Base-by-base conservation (phyloP, 2,113 vertebrate species). In the Sclerurus mexicanus region DNA sequence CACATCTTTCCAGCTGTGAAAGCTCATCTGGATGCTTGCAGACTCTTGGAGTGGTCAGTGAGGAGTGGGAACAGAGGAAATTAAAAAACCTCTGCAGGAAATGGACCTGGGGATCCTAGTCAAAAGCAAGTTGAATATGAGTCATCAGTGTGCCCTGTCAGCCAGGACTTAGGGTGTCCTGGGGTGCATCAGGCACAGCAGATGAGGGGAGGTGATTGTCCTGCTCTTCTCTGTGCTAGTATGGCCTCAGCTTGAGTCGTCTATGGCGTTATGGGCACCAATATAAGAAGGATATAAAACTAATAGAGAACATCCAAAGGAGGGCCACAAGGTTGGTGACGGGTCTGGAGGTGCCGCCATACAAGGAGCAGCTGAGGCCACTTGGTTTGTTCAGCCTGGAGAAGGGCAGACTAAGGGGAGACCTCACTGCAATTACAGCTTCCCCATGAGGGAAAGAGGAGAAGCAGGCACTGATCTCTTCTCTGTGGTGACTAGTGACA, bases 41-140 rank as follows among this genome's bases (percentile, higher is more conserved):
- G 27, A 28, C 3, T 81, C 12, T n/a, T 14, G 11, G 9, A 53
- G 14, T 12, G 3, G 21, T 68, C 17, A 81, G 33, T 44, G 24
- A 71, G 35, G 10, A 69, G 27, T 37, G n/a, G 21, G n/a, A 13
- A 60, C 20, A 44, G 40, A 80, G 1, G 3, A 82, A 85, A 35
- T 28, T n/a, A 63, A 31, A 19, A 79, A 66, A 42, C 4, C 10
- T 64, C 39, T 68, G 18, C 30, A 50, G 25, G 44, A 42, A 83
- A 69, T 12, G 25, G 13, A 4, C 14, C 20, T 60, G 20, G 9
- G 2, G 1, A 0, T 62, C 23, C 46, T n/a, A 16, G 33, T 25
- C 0, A 0, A 14, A 39, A 13, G 0, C 9, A 46, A 25, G 5
- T 0, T 39, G 46, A 46, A 5, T 1, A 7, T 4, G 4, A 44